Conservation (phyloP, 2,113 vertebrate species). For the Tinamus guttatus region DNA sequence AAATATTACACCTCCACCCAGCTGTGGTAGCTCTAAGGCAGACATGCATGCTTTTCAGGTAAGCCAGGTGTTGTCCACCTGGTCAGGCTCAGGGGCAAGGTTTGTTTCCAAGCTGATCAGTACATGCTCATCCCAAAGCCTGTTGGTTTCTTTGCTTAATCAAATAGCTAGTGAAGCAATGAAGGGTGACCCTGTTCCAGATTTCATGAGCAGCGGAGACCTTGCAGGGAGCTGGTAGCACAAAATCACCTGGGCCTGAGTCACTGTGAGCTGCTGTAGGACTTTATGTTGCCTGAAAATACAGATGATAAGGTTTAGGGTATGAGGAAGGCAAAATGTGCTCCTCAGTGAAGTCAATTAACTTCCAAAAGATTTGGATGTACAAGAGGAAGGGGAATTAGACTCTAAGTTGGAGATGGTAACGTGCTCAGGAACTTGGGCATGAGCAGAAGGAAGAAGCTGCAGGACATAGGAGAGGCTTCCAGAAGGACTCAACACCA, state of each 20-base stretch:
- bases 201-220: background rate
- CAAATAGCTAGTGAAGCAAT: fast-evolving
- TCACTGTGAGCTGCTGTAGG: background rate
- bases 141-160: background rate
- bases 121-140: background rate
- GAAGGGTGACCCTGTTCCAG: background rate
- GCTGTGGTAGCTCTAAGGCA: background rate
- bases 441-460: background rate
- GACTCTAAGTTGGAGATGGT: background rate
- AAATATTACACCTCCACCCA: background rate
- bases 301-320: background rate
- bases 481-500: background rate
- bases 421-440: background rate
- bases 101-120: background rate
- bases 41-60: background rate
- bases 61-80: background rate
- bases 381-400: background rate
- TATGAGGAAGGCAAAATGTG: background rate
- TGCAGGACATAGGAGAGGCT: background rate
- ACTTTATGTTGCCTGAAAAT: background rate
- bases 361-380: background rate
- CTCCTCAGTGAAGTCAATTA: background rate
- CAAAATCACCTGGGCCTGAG: background rate
- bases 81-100: background rate
- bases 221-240: background rate